Base-by-base conservation (phyloP, 2,888 invertebrate genomes). In the Papilio demoleus region DNA sequence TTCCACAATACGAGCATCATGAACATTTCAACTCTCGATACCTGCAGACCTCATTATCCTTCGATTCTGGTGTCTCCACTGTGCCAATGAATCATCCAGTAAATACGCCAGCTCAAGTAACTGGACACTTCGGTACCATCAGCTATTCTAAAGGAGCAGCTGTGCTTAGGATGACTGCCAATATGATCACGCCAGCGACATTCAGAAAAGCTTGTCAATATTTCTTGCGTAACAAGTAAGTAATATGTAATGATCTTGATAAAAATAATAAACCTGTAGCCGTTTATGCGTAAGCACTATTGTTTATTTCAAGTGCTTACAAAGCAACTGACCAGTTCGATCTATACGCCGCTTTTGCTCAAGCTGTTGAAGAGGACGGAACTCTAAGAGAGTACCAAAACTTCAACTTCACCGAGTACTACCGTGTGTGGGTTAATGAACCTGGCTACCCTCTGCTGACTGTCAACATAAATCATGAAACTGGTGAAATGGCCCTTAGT, bases 21-120 rank as follows among this genome's bases (percentile, higher is more conserved):
- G 93, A 95, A n/a, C 96, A 96, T 78, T 96, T 96, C 76, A 94
- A 96, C 24, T 89, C 95, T 0, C 94, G 95, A 22, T 95, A 96
- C 74, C 80, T 96, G 0, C 96, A 97, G 72, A 82, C 81, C 0
- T 95, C 95, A 0, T 88, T 96, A 59, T 81, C 84, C 0, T 86
- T 87, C 22, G 92, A 92, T 67, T 90, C 92, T 1, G 82, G 87
- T 1, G 73, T 74, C 0, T 77, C 78, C 17, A 86, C 88, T 0
- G 94, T 94, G 68, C 93, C 96, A 0, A 82, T 97, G 80, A 91
- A 94, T 70, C 80, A 87, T n/a, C 87, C 90, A 0, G 95, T 95
- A 0, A 92, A 93, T 50, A 94, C 94, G 0, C 95, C 95, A 9
- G 80, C 87, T 0, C 94, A 96, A 80, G 94, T 96, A 0, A 88